phyloP scores from a whole-genome alignment of 1,140 invertebrate genomes.

The Caligus rogercresseyi region DNA sequence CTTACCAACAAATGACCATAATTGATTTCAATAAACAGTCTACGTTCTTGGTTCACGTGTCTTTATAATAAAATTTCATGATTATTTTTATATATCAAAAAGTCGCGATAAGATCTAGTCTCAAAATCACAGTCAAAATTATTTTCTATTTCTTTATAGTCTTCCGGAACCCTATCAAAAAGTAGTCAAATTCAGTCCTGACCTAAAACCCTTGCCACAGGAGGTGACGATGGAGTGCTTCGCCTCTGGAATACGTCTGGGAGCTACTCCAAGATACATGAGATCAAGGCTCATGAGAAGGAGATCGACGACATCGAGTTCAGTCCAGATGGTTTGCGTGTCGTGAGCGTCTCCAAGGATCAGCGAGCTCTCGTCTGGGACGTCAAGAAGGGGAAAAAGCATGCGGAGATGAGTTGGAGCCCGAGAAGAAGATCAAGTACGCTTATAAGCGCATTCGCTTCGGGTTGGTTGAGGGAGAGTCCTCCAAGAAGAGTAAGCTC shows the following conservation, averaged over 20 bases:
- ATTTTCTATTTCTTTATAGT: conserved; percentile 26
- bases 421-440: conserved; percentile 50
- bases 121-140: too few relatives aligned
- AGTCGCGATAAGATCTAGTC: too few relatives aligned
- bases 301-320: conserved; percentile 84
- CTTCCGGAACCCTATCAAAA: conserved; percentile 62
- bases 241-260: conserved; percentile 66
- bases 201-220: conserved; percentile 59
- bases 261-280: conserved; percentile 35
- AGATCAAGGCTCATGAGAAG: conserved; percentile 52
- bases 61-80: too few relatives aligned
- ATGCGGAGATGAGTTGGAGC: conserved; percentile 49
- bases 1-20: too few relatives aligned
- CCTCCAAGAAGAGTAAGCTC: conserved; percentile 28
- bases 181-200: conserved; percentile 56
- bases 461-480: conserved; percentile 3
- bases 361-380: conserved; percentile 59
- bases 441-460: conserved; percentile 62
- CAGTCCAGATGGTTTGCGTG: conserved; percentile 40
- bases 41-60: too few relatives aligned
- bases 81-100: too few relatives aligned
- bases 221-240: conserved; percentile 67
- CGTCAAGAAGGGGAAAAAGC: conserved; percentile 39
- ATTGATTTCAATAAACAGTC: too few relatives aligned
- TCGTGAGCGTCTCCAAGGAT: conserved; percentile 72